These are phyloP conservation scores for Oikopleura vanhoeffeni DNA, from an alignment of 23 tunicate species.

Conservation along the genomic window DNA sequence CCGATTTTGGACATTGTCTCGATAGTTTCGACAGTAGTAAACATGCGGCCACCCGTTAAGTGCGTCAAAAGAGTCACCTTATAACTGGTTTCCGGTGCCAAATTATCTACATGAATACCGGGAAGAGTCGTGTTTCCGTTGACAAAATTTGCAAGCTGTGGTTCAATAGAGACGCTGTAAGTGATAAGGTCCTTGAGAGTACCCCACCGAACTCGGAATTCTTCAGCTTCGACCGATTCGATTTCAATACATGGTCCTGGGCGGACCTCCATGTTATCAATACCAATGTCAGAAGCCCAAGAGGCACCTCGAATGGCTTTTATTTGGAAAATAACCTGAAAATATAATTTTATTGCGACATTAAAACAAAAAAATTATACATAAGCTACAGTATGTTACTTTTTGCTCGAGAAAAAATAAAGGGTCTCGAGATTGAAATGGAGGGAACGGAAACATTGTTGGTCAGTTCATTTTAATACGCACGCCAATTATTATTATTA, in stretches of 20 bases:
- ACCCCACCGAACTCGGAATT: not conserved
- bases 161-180: not conserved
- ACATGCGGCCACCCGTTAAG: too few relatives aligned
- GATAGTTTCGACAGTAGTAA: too few relatives aligned
- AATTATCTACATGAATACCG: not conserved
- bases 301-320: slow-evolving; percentile 52
- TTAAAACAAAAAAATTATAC: too few relatives aligned
- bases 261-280: slow-evolving; percentile 57
- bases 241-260: slow-evolving; percentile 13
- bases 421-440: too few relatives aligned
- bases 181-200: not conserved
- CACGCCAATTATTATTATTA: too few relatives aligned
- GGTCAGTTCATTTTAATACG: too few relatives aligned
- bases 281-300: slow-evolving; percentile 93
- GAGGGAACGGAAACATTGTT: too few relatives aligned
- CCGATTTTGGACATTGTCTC: too few relatives aligned
- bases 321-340: slow-evolving; percentile 23
- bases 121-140: not conserved
- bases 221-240: not conserved
- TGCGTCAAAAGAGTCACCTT: too few relatives aligned
- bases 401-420: too few relatives aligned
- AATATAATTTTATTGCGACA: too few relatives aligned
- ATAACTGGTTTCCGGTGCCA: not conserved
- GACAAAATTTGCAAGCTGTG: not conserved
- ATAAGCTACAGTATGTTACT: too few relatives aligned